Evolutionary conservation across 2,888 invertebrate genomes (phyloP).

Genomic region (Melanostoma mellinum): DNA sequence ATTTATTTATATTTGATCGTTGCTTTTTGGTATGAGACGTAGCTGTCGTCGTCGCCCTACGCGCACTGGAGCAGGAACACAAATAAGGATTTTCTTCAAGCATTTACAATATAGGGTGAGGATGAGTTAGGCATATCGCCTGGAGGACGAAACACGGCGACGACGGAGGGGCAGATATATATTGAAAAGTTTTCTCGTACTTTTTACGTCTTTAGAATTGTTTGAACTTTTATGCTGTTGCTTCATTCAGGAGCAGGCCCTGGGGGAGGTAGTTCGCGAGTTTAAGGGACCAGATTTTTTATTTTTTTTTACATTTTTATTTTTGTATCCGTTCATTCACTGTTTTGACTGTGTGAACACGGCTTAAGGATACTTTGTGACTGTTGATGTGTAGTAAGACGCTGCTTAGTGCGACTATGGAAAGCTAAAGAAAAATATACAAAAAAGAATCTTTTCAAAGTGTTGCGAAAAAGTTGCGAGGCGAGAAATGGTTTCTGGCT

Average conservation of each 20-base stretch:
- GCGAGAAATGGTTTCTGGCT: conserved; percentile 60
- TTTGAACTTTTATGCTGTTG: conserved; percentile 71
- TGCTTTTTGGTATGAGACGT: conserved; percentile 43
- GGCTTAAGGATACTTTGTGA: conserved; percentile 67
- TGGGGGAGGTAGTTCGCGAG: conserved; percentile 27
- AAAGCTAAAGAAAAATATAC: conserved; percentile 49
- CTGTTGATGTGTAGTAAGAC: conserved; percentile 62
- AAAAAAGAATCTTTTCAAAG: conserved; percentile 40
- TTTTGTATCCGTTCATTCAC: conserved; percentile 51
- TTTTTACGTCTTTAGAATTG: conserved; percentile 63
- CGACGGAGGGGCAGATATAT: conserved; percentile 1
- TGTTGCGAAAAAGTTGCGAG: conserved; percentile 52
- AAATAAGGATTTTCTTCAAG: conserved; percentile 42
- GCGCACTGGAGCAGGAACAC: not conserved
- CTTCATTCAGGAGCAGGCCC: conserved; percentile 30
- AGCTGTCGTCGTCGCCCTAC: not conserved
- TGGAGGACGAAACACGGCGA: not conserved
- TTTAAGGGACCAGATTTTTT: conserved; percentile 25
- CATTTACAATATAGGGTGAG: not conserved
- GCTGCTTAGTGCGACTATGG: conserved; percentile 61
- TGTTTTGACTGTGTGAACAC: conserved; percentile 60
- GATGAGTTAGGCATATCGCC: not conserved
- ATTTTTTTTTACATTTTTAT: conserved; percentile 11
- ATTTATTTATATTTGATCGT: conserved; percentile 71
- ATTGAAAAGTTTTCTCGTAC: conserved; percentile 61